phyloP scores from a whole-genome alignment of 1,140 invertebrate genomes.

The Drosophila littoralis region DNA sequence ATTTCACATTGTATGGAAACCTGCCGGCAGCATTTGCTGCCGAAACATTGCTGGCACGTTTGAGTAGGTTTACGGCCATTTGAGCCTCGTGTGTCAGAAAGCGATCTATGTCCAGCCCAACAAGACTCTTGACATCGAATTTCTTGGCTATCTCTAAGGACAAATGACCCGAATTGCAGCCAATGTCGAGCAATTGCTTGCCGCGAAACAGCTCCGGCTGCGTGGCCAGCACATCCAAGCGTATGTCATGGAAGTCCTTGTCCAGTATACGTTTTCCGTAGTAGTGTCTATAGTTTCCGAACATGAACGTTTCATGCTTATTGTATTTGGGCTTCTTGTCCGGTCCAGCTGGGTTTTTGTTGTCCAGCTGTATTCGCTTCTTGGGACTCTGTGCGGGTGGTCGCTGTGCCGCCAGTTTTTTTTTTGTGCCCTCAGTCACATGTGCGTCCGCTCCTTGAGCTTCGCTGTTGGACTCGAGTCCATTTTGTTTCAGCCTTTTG shows the following conservation, averaged over 20 bases:
- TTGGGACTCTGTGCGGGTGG: slow-evolving; percentile 52
- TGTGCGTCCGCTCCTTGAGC: background rate
- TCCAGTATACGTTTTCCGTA: slow-evolving; percentile 96
- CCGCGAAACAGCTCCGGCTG: slow-evolving; percentile 92
- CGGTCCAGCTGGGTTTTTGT: background rate
- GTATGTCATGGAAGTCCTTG: slow-evolving; percentile 90
- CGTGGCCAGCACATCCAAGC: slow-evolving; percentile 91
- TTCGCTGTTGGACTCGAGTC: background rate
- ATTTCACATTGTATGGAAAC: slow-evolving; percentile 73
- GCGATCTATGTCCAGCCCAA: slow-evolving; percentile 98
- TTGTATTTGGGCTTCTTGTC: slow-evolving; percentile 37
- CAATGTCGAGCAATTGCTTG: slow-evolving; percentile 97
- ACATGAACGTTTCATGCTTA: slow-evolving; percentile 59
- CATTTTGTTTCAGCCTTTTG: slow-evolving; percentile 48
- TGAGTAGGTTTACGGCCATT: slow-evolving; percentile 42
- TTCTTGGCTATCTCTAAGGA: slow-evolving; percentile 93
- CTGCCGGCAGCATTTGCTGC: slow-evolving; percentile 4
- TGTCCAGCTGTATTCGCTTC: slow-evolving; percentile 49
- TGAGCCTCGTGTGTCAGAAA: slow-evolving; percentile 89
- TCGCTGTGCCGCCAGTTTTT: background rate
- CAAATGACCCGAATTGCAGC: slow-evolving; percentile 98
- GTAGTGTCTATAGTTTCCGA: slow-evolving; percentile 87
- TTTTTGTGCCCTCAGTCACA: background rate
- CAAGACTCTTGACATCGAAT: slow-evolving; percentile 91
- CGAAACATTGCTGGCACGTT: slow-evolving; percentile 32